phyloP scores from a whole-genome alignment of 1,140 invertebrate species.

The Oscheius sp. region DNA sequence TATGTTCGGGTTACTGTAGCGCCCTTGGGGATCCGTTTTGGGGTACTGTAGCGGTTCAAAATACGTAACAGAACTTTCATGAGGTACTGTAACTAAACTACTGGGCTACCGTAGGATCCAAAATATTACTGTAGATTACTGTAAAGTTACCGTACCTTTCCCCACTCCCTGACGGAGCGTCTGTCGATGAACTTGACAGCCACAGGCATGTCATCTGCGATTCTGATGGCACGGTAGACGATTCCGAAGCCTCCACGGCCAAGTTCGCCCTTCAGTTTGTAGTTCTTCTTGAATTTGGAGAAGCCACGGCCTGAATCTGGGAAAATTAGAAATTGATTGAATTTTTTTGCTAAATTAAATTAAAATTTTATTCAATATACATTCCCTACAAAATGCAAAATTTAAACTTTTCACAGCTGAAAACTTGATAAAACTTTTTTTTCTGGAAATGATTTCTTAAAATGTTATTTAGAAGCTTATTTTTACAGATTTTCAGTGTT shows the following conservation, averaged over 20 bases:
- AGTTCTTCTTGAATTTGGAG: constrained; percentile 61
- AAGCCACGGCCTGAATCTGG: constrained; percentile 48
- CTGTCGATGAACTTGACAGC: constrained; percentile 70
- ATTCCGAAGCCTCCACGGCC: constrained; percentile 71
- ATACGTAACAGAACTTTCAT: too few species aligned
- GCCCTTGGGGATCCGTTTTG: too few species aligned
- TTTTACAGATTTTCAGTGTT: too few species aligned
- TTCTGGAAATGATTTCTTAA: too few species aligned
- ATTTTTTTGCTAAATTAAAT: too few species aligned
- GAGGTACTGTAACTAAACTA: too few species aligned
- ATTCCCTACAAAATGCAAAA: background rate
- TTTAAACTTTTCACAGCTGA: background rate
- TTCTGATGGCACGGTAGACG: constrained; percentile 66
- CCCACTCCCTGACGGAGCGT: constrained; percentile 67
- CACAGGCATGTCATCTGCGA: constrained; percentile 65
- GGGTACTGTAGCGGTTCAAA: too few species aligned
- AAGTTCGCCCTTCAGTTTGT: constrained; percentile 65
- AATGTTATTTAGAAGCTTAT: too few species aligned
- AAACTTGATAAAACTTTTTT: background rate
- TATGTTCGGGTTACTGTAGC: too few species aligned
- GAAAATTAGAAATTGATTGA: background rate
- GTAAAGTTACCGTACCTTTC: constrained; percentile 59
- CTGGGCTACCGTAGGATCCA: too few species aligned
- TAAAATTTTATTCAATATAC: background rate
- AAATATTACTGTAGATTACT: background rate